Base-by-base conservation (phyloP, 92 coral and sea anemone species). In the Epizoanthus illoricatus region DNA sequence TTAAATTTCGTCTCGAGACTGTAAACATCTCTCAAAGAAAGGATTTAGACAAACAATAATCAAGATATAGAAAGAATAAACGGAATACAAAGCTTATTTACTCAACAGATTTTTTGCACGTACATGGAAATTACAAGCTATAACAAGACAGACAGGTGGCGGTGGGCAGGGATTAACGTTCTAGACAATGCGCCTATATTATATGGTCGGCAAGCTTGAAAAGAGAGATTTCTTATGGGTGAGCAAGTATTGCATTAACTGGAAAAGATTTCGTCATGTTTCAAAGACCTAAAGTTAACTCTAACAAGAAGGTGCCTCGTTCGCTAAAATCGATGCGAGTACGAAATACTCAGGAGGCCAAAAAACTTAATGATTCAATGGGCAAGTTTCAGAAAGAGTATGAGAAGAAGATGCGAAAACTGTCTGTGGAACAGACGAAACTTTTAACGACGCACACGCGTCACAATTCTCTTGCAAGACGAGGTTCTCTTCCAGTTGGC, bases 321-420 rank as follows among this genome's bases (percentile, higher is more conserved):
- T 78, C 82, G 28, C 56, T 62, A 20, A 78, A 78, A 64, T 43
- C 82, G 4, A 43, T 43, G 71, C 82, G 71, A 62, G 82, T 78
- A 19, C 59, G 62, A 10, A 78, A 78, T 59, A 78, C 41, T 0
- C 57, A 78, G 42, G 82, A 78, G 52, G 23, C 82, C 3, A 78
- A 78, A 64, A 78, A 45, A 64, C 71, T 78, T 0, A 63, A 62
- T 59, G 71, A 78, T n/a, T 78, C 82, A 39, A 63, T 78, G 82
- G 70, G 52, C 15, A 62, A 43, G 33, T 62, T 78, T 43, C 82
- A 78, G 8, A 78, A 78, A 39, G 82, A 78, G 33, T 78, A 63
- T 58, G 72, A 78, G 11, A 21, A 63, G 19, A 78, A 78, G 28
- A 41, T 78, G 72, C 36, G 69, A 63, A 78, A 42, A 63, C 71